Evolutionary conservation across 2,113 vertebrate species (phyloP), one percentile per base, ranked within the genome.

Genomic region (Brachirus orientalis): DNA sequence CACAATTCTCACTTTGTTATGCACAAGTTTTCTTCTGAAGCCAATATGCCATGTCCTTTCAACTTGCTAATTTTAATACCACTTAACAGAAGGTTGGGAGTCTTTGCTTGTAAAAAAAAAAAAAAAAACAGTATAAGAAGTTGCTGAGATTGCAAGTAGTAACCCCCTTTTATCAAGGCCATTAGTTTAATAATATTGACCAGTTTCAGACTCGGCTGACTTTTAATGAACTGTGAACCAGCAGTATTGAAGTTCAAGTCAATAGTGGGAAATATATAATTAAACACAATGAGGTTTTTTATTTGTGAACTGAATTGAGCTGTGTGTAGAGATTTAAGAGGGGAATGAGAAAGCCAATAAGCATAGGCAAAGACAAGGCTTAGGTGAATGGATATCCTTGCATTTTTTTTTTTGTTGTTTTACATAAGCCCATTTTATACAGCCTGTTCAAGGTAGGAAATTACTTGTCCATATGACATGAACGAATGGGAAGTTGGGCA

Each of bases 181-280:
- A 58, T 89, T 91, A 84, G 85, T 92, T 84, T 88, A 88, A 87
- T 86, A 64, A 85, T 90, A 92, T 91, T 90, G 87, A 91, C 83
- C 76, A 84, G 76, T 89, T 92, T 89, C 83, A 91, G 83, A 90
- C 78, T 79, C 57, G 58, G 61, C 81, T 90, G 87, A 87, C 69
- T 91, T 89, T 91, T 91, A 92, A 92, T 89, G 89, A 92, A 90
- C 77, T 91, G 88, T 65, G 62, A 90, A 88, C 70, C 70, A 76
- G 77, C 74, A 61, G 60, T 82, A 82, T 69, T 79, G 80, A 86
- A 87, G 85, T 83, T 64, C 72, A 48, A 79, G 84, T 89, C 91
- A 91, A 93, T 92, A 91, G 58, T 46, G 47, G 83, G 74, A 90
- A 91, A 91, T 91, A 86, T 90, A 89, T 90, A 87, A 93, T 91